phyloP scores from a whole-genome alignment of 2,888 invertebrate species.

The Drosophila neutralis region DNA sequence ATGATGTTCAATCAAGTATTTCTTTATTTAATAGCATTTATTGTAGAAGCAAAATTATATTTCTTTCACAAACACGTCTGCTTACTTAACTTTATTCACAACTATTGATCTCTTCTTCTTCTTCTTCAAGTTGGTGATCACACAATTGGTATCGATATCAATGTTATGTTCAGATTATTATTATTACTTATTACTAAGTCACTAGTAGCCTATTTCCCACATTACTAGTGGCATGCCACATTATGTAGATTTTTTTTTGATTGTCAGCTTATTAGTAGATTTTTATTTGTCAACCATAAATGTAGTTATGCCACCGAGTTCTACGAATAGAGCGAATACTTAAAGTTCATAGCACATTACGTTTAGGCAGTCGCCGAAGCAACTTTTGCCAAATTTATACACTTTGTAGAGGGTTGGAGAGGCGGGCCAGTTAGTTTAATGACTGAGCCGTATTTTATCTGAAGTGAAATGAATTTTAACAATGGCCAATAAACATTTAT shows the following conservation, averaged over 20 bases:
- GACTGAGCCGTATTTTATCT: slow-evolving; percentile 28
- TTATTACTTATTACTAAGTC: no score
- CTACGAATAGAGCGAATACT: slow-evolving; percentile 31
- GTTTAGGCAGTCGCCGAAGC: slow-evolving; percentile 9
- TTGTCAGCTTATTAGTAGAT: not conserved
- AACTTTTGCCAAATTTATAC: slow-evolving; percentile 24
- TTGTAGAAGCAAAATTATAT: not conserved
- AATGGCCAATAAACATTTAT: slow-evolving; percentile 55
- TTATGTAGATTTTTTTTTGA: not conserved
- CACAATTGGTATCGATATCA: not conserved
- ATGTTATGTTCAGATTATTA: not conserved
- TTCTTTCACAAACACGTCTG: not conserved
- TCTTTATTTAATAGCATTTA: not conserved
- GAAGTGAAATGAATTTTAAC: slow-evolving; percentile 56
- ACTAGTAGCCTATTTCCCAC: not conserved
- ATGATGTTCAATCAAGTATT: not conserved
- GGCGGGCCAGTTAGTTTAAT: slow-evolving; percentile 27
- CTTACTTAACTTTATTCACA: not conserved
- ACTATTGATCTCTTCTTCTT: no score
- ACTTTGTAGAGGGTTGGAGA: not conserved
- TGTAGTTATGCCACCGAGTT: slow-evolving; percentile 10
- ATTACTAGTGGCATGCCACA: not conserved
- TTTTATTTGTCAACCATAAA: slow-evolving; percentile 38
- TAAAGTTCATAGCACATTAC: slow-evolving; percentile 15
- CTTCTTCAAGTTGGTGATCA: no score